Percentiles rank a stretch among this genome's conserved stretches.
Conservation (phyloP, 2,797 vertebrate species). For the Chanos chanos region DNA sequence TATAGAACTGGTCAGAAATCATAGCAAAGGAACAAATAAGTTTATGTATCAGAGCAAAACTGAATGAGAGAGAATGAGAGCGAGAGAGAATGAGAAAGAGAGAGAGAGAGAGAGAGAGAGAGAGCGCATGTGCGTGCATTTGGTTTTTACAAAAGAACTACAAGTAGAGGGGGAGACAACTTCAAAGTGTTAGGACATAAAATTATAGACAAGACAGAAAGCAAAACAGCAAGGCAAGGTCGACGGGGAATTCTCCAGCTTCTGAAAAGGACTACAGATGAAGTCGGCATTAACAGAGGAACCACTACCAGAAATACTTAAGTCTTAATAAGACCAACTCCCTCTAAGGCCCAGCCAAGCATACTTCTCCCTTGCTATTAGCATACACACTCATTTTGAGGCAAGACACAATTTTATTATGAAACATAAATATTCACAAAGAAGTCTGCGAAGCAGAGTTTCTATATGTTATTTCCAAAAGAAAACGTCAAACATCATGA, state of each 20-base stretch:
- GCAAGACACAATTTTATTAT: background rate
- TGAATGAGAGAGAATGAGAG: too few relatives aligned
- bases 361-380: too few relatives aligned
- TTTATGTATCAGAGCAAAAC: too few relatives aligned
- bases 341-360: too few relatives aligned
- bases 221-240: background rate
- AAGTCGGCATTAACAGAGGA: background rate
- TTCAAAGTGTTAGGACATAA: background rate
- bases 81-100: too few relatives aligned
- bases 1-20: conserved; percentile 23
- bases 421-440: background rate
- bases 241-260: background rate
- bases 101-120: too few relatives aligned
- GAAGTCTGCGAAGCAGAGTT: background rate
- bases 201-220: background rate
- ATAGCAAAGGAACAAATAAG: background rate
- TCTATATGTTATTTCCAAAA: conserved; percentile 14
- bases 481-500: background rate
- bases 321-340: too few relatives aligned
- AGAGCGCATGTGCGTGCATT: background rate
- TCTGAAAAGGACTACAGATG: conserved; percentile 9
- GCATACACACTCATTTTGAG: too few relatives aligned
- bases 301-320: too few relatives aligned
- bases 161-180: background rate
- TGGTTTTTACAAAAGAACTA: background rate